Base-by-base conservation (phyloP, 2,113 vertebrate species). In the Nothoprocta pentlandii region DNA sequence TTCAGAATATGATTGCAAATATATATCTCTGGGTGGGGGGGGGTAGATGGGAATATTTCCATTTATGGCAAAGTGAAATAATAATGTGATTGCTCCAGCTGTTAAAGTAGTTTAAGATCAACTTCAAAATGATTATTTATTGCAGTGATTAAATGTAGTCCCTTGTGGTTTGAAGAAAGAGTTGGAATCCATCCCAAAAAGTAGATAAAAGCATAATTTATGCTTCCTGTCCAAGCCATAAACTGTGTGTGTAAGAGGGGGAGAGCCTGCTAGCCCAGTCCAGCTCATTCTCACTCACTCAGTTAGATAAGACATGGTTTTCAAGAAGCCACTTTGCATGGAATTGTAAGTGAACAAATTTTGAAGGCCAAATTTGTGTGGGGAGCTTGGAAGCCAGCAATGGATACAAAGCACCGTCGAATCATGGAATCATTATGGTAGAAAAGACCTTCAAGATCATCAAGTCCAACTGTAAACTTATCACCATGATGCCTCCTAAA, bases 21-120 rank as follows among this genome's bases (percentile, higher is more conserved):
- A 62, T 69, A 68, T 41, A 26, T 67, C 73, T 88, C 69, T 74
- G 9, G 49, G 89, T 80, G 68, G 6, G 36, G 26, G 67, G 56
- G 44, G 12, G 28, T 14, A 6, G 69, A 85, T 54, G 39, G 49
- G 54, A 85, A 7, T 76, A 89, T 79, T 92, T 93, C 90, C 74
- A 81, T 93, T 89, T 94, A 92, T 1, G 2, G 77, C 81, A 13
- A 88, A 95, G 66, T 53, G 16, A 1, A 95, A 30, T 64, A 77
- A 80, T 77, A 81, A 92, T 75, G 66, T 61, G 39, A 71, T 44
- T 93, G 34, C 56, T 46, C 74, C 69, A 84, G 82, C 82, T 94
- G 62, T 90, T 95, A 73, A 94, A 95, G 71, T 86, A 94, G 71
- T 90, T 93, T 36, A 56, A 91, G 63, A 46, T 81, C 42, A 94